Evolutionary conservation across 2,888 invertebrate genomes (phyloP), one percentile per base, ranked within the genome.

Genomic region (Caradrina kadenii): DNA sequence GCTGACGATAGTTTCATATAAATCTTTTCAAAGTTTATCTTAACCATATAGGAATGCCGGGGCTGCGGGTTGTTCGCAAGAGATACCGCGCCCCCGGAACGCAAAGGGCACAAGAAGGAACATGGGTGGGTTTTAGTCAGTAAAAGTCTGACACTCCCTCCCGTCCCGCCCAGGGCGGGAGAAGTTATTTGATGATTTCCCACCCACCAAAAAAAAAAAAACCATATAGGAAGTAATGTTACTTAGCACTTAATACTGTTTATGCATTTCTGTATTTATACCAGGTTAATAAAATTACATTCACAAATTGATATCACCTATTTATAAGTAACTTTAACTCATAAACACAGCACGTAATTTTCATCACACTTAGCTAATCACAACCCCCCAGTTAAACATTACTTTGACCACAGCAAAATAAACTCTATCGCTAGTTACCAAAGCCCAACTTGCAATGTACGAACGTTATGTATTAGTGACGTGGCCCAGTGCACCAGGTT

Each of bases 401-500:
- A 15, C 15, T 22, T 0, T 0, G 2, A 1, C 1, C 2, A 26
- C 10, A 22, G 60, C 10, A 76, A 76, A 76, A 67, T 21, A 17
- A 13, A 50, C 65, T 63, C 58, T 73, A 61, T 11, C 1, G 26
- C 39, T 17, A 10, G 1, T 11, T 4, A 2, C 10, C 19, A 68
- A 61, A n/a, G 63, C 17, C 6, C 35, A 53, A 19, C 2, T 49
- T 74, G 21, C 17, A 64, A 50, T 60, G 48, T 21, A 56, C 21
- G 39, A 50, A 26, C 17, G 26, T 26, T 58, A 53, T 56, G 45
- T 80, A 61, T 75, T 69, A 74, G 61, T 69, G 75, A 70, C 68
- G 80, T 74, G 70, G 79, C 80, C 73, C 80, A 83, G 86, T 88
- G 89, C 90, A 91, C 89, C 83, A 90, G 89, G 89, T 81, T 80